These are phyloP conservation scores for Drosophila mayri DNA, from an alignment of 1,140 invertebrate species.

Conservation along the genomic window DNA sequence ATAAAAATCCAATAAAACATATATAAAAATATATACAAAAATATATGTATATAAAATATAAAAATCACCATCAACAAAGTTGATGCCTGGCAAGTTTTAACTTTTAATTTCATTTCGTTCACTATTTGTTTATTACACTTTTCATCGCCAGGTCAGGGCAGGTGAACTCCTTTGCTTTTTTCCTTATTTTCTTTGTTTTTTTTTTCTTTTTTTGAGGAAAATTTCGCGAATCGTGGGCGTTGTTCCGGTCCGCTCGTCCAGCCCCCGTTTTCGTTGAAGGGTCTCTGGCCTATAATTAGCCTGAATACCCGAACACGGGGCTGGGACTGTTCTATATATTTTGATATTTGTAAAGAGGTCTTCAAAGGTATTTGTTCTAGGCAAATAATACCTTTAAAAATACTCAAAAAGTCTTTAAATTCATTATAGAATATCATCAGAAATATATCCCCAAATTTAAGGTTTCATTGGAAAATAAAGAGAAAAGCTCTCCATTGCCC, in stretches of 20 bases:
- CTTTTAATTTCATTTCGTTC: slow-evolving; percentile 12
- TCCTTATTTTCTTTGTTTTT: slow-evolving; percentile 13
- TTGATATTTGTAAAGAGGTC: neutral
- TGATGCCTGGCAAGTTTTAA: slow-evolving; percentile 31
- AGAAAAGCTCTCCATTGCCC: neutral
- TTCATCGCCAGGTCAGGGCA: slow-evolving; percentile 11
- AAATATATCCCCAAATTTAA: too few species aligned
- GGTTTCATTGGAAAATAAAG: neutral
- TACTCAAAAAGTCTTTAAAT: neutral
- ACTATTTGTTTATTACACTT: slow-evolving; percentile 39
- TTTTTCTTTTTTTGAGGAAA: slow-evolving; percentile 37
- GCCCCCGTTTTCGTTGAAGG: slow-evolving; percentile 35
- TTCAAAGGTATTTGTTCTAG: neutral
- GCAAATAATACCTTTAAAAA: too few species aligned
- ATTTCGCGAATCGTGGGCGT: slow-evolving; percentile 67
- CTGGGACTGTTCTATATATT: too few species aligned
- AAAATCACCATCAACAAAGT: slow-evolving; percentile 32
- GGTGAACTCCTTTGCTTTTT: neutral
- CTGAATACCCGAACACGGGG: neutral
- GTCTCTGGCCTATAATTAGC: slow-evolving; percentile 14
- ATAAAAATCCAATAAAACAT: slow-evolving; percentile 27
- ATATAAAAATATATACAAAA: slow-evolving; percentile 14
- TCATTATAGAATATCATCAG: too few species aligned
- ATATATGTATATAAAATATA: slow-evolving; percentile 1
- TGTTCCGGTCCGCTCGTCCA: slow-evolving; percentile 70